Evolutionary conservation across 2,888 invertebrate genomes (phyloP).

Genomic region (Agriopis marginaria): DNA sequence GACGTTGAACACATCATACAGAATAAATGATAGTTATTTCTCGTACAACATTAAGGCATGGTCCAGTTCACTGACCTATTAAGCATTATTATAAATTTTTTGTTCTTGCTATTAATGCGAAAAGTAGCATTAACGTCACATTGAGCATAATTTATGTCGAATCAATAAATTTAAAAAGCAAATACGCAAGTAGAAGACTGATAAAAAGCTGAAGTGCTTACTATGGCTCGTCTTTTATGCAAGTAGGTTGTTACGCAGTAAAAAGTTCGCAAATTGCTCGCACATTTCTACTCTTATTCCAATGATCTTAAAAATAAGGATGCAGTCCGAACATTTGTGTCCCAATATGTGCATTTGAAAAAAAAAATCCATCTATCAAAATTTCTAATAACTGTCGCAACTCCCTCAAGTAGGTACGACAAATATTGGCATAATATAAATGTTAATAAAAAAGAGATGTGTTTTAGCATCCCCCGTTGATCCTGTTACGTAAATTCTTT

Average conservation of each 20-base stretch:
- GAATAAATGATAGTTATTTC: slow-evolving; percentile 1
- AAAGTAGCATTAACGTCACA: slow-evolving; percentile 26
- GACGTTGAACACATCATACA: slow-evolving; percentile 1
- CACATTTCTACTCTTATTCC: slow-evolving; percentile 4
- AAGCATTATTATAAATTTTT: slow-evolving; percentile 44
- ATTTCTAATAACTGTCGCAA: too few relatives aligned
- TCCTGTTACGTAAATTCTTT: too few relatives aligned
- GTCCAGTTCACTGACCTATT: slow-evolving; percentile 28
- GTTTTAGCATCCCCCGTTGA: too few relatives aligned
- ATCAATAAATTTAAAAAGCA: slow-evolving; percentile 32
- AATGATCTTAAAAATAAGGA: too few relatives aligned
- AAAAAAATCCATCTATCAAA: too few relatives aligned
- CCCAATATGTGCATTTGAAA: too few relatives aligned
- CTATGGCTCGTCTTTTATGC: background rate
- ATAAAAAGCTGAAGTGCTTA: slow-evolving; percentile 25
- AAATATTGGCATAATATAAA: too few relatives aligned
- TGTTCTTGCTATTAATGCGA: slow-evolving; percentile 10
- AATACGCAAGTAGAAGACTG: slow-evolving; percentile 2
- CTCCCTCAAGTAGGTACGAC: too few relatives aligned
- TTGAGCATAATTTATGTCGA: slow-evolving; percentile 31
- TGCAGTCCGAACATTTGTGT: too few relatives aligned
- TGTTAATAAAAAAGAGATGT: too few relatives aligned
- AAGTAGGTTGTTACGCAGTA: slow-evolving; percentile 12
- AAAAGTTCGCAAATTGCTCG: slow-evolving; percentile 19
- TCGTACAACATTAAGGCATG: background rate